Base-by-base conservation (phyloP, 2,113 vertebrate genomes). In the Tamias sibiricus region DNA sequence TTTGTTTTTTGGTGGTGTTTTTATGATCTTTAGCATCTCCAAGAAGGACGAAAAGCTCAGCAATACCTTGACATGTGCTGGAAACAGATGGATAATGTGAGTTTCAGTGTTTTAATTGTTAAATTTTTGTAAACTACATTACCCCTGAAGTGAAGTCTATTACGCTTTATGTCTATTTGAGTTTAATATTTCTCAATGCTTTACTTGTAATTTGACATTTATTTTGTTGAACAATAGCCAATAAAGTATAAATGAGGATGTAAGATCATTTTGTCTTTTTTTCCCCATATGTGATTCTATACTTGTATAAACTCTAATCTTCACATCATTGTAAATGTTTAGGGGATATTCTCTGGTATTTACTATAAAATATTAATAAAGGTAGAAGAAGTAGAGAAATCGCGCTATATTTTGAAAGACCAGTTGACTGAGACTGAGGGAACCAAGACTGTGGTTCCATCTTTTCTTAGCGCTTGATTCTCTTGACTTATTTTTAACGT, bases 51-150 rank as follows among this genome's bases (percentile, higher is more conserved):
- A 96, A 99, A 99, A 98, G 99, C 99, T 87, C 99, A 99, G 95
- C 99, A 99, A 87, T 99, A 99, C 98, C 98, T 99, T 98, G 99
- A 99, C 95, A 99, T 99, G 96, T 99, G 99, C 98, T 99, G 99
- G 99, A 99, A 99, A 98, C 99, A 99, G 98, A 99, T 99, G 99
- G 99, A 99, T 98, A 99, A 99, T 96, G 99, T 99, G 98, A 99
- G 99, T 99, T 97, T 76, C 0, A 71, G 0, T 94, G 0, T 95
- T 92, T 85, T 93, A 42, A 20, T 92, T 92, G 37, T 32, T 97
- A 44, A 66, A 76, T 52, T 81, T 87, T 59, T 95, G 6, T 93
- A 87, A 80, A 66, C 24, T 95, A 30, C 12, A 66, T 59, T 87
- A 96, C 32, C 64, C 26, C 75, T 92, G 22, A 93, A 9, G 66